A percentile compares a stretch with the other conserved stretches of the same genome.
Evolutionary conservation across 2,888 invertebrate genomes (phyloP).

Genomic region (Tipula confusa): DNA sequence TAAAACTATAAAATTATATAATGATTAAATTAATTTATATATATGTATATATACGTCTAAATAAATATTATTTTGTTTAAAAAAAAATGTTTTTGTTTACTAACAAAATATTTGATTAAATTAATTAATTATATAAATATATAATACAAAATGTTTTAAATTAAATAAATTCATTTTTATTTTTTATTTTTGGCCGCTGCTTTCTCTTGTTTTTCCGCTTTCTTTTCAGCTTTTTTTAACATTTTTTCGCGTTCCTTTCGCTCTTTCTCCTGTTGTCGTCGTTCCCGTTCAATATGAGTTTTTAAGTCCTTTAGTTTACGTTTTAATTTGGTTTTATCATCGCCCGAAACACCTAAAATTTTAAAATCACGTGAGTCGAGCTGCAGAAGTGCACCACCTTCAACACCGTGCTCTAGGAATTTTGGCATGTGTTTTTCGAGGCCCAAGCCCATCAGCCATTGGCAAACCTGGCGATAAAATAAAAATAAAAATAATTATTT

Average conservation of each 20-base stretch:
- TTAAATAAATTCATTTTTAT: slow-evolving; percentile 27
- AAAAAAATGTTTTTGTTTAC: not conserved
- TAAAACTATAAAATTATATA: not conserved
- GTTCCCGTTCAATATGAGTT: slow-evolving; percentile 65
- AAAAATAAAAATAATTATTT: slow-evolving; percentile 32
- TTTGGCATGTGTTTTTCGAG: slow-evolving; percentile 83
- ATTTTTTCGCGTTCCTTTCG: slow-evolving; percentile 77
- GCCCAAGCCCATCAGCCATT: slow-evolving; percentile 80
- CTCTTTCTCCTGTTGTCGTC: slow-evolving; percentile 77
- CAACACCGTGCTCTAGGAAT: slow-evolving; percentile 83
- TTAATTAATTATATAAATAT: not conserved
- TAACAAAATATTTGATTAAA: not conserved
- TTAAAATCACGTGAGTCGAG: slow-evolving; percentile 91
- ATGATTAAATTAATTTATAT: not conserved
- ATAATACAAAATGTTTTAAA: not conserved
- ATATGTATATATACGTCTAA: not conserved
- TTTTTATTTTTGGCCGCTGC: slow-evolving; percentile 30
- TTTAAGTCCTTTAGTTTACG: slow-evolving; percentile 80
- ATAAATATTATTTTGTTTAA: not conserved
- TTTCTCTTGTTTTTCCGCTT: slow-evolving; percentile 54
- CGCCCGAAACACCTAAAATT: slow-evolving; percentile 70
- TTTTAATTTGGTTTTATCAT: slow-evolving; percentile 79
- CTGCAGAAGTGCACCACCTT: slow-evolving; percentile 76
- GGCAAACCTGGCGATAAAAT: slow-evolving; percentile 78
- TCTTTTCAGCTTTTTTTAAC: slow-evolving; percentile 80